A percentile compares a stretch with the other conserved stretches of the same genome.
These are phyloP conservation scores for Drosophila ironensis DNA, from an alignment of 1,140 invertebrate genomes.

Conservation along the genomic window DNA sequence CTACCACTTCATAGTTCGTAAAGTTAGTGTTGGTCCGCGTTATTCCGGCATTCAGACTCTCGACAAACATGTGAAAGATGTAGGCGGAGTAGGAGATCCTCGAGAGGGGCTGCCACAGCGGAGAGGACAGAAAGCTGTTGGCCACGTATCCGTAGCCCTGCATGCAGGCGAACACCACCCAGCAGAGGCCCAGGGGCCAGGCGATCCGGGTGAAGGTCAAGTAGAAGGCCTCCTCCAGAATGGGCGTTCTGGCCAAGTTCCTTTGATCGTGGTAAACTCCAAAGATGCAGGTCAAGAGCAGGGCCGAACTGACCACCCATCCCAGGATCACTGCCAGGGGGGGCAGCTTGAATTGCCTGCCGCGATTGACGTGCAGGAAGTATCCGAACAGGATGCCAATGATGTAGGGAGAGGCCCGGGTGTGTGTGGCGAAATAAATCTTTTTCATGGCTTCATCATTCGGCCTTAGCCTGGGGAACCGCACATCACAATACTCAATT, in stretches of 20 bases:
- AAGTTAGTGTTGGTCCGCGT: conserved; percentile 53
- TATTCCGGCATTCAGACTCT: conserved; percentile 19
- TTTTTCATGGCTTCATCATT: neutral
- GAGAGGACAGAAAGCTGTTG: conserved; percentile 82
- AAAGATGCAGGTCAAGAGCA: conserved; percentile 60
- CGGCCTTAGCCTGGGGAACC: neutral
- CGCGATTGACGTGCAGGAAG: conserved; percentile 31
- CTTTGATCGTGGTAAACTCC: conserved; percentile 43
- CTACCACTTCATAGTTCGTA: conserved; percentile 67
- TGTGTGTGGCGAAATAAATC: conserved; percentile 45
- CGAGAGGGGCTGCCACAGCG: conserved; percentile 83
- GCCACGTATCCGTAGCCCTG: conserved; percentile 85
- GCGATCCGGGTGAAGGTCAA: conserved; percentile 84
- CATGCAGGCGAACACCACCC: conserved; percentile 87
- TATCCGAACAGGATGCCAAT: conserved; percentile 55
- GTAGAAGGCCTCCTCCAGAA: conserved; percentile 84
- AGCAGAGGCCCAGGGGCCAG: conserved; percentile 85
- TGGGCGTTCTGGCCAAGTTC: conserved; percentile 17
- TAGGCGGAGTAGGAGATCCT: conserved; percentile 83
- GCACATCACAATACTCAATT: too few relatives aligned
- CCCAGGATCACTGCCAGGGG: neutral
- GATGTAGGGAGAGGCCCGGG: conserved; percentile 46
- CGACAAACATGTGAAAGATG: conserved; percentile 81
- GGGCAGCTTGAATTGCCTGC: conserved; percentile 16
- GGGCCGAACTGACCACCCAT: conserved; percentile 43